Base-by-base conservation (phyloP, 2,113 vertebrate genomes). In the Rhea americana region DNA sequence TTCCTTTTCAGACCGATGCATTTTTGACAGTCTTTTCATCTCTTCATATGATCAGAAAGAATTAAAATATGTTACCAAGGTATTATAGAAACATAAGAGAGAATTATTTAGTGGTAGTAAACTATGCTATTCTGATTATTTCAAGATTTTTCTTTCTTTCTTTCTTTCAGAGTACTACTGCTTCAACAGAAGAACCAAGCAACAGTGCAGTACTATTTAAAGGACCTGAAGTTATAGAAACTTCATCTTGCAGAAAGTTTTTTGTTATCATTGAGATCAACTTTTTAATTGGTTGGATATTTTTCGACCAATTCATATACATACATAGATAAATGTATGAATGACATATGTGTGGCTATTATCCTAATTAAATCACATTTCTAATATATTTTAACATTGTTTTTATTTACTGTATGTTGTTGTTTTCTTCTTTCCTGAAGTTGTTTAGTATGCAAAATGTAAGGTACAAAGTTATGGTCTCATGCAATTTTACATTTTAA, bases 121-220 rank as follows among this genome's bases (percentile, higher is more conserved):
- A 48, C 14, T 50, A 81, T 41, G 80, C 7, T 58, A 30, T 62
- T 89, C 43, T 90, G 73, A 88, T 80, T 82, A 70, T 91, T 97
- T 95, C 62, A 85, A 39, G 58, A 95, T 32, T 81, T 45, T 56
- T 48, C 65, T 61, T n/a, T 35, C 26, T 35, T 78, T 91, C 91
- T 83, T 90, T 80, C 25, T 86, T 82, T 94, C 61, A 50, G 70
- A 70, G 3, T 81, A n/a, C 53, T 89, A 73, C 39, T 79, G 5
- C 47, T 94, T 92, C 84, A 62, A 94, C 58, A 92, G 78, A 87
- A 96, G 77, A 79, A 90, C 77, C 62, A 93, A 93, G 81, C 30
- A 96, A 73, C n/a, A 72, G 76, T 53, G 89, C 20, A 91, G 65
- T 51, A 91, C 48, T 80, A 25, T 72, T 86, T 83, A 58, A 95